Conservation (phyloP, 2,113 vertebrate species). For the Tupaia tana region DNA sequence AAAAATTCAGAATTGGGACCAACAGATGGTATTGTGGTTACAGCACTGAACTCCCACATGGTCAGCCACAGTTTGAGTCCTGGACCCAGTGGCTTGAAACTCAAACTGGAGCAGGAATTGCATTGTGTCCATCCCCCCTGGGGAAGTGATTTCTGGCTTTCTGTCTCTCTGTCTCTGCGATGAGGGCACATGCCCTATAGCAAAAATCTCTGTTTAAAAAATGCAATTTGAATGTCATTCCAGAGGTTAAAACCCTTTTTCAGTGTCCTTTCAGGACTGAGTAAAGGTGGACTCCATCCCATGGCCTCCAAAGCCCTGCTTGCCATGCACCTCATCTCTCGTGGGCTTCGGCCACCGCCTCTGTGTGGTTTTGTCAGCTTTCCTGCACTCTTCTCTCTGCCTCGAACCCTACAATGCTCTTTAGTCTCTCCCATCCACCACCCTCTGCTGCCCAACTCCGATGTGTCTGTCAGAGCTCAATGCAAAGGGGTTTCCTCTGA, state of each 20-base stretch:
- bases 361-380: not conserved
- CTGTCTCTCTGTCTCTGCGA: too few species aligned
- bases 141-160: too few species aligned
- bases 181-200: too few species aligned
- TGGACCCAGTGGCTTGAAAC: too few species aligned
- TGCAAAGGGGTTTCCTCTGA: not conserved
- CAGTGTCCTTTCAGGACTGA: not conserved
- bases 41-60: too few species aligned
- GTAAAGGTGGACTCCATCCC: not conserved
- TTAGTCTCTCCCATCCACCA: too few species aligned
- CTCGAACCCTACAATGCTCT: not conserved
- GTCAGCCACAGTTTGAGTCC: too few species aligned
- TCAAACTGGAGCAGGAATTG: too few species aligned
- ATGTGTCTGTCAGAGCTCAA: not conserved
- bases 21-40: too few species aligned
- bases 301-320: not conserved
- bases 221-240: constrained; percentile 35
- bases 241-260: constrained; percentile 14
- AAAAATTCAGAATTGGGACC: not conserved
- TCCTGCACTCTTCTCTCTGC: not conserved
- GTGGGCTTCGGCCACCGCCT: not conserved
- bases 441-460: not conserved
- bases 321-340: not conserved
- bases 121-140: too few species aligned
- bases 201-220: not conserved